These are phyloP conservation scores for Pampus argenteus DNA, from an alignment of 2,797 vertebrate species.

Conservation along the genomic window DNA sequence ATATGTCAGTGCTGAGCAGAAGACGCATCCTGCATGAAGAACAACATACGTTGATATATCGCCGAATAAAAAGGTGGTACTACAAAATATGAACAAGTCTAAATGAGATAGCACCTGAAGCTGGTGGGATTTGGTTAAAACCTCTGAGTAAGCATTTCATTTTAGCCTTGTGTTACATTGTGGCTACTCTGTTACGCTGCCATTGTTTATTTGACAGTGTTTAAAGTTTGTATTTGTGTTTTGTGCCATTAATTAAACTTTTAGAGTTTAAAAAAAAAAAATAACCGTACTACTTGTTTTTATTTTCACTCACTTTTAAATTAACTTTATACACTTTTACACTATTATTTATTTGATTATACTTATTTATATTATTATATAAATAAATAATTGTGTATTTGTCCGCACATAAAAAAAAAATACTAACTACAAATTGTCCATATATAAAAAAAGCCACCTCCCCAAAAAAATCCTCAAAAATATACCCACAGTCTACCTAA, in stretches of 20 bases:
- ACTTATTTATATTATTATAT: too few relatives aligned
- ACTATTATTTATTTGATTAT: too few relatives aligned
- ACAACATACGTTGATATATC: constrained; percentile 19
- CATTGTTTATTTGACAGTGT: not conserved
- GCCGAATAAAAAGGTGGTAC: constrained; percentile 7
- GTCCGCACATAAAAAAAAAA: too few relatives aligned
- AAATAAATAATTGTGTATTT: too few relatives aligned
- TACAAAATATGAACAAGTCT: constrained; percentile 49
- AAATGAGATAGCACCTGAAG: constrained; percentile 22
- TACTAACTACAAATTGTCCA: too few relatives aligned
- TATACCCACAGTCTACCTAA: too few relatives aligned
- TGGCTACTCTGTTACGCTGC: not conserved
- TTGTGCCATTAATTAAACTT: constrained; percentile 54
- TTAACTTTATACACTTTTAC: not conserved
- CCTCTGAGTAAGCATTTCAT: not conserved
- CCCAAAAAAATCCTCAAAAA: too few relatives aligned
- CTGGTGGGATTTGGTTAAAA: not conserved
- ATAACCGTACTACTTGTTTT: not conserved
- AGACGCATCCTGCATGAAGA: constrained; percentile 11
- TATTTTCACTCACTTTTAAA: not conserved
- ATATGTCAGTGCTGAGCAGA: constrained; percentile 29
- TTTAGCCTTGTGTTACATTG: not conserved
- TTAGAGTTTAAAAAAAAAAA: constrained; percentile 11
- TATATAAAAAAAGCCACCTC: too few relatives aligned
- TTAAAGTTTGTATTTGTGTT: constrained; percentile 31